Conservation (phyloP, 1,140 invertebrate genomes). For the Drosophila miranda region DNA sequence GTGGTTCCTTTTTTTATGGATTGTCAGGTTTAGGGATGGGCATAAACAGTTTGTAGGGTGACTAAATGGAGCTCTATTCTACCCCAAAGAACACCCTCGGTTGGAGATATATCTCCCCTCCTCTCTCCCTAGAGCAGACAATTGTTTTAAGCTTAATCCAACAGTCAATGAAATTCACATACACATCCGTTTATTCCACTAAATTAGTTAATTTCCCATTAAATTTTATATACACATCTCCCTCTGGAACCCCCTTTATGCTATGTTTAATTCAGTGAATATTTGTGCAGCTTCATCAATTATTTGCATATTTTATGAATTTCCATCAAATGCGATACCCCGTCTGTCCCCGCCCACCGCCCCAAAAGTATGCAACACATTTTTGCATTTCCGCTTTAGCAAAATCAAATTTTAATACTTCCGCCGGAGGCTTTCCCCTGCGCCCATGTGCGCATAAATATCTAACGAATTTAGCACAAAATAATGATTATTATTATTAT, state of each 20-base stretch:
- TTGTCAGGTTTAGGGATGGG: slow-evolving; percentile 5
- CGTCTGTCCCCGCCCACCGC: neutral
- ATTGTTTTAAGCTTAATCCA: too few relatives aligned
- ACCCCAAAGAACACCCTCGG: too few relatives aligned
- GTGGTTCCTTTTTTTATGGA: slow-evolving; percentile 10
- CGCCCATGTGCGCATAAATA: slow-evolving; percentile 43
- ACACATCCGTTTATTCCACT: too few relatives aligned
- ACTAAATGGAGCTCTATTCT: too few relatives aligned
- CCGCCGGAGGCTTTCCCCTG: slow-evolving; percentile 2
- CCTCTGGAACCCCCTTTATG: neutral
- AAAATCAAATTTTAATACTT: slow-evolving; percentile 44
- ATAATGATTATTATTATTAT: slow-evolving; percentile 72
- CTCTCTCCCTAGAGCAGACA: too few relatives aligned
- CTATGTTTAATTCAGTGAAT: slow-evolving; percentile 5
- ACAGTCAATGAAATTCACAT: too few relatives aligned
- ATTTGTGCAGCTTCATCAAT: slow-evolving; percentile 21
- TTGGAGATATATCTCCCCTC: too few relatives aligned
- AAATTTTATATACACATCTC: too few relatives aligned
- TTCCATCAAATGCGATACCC: slow-evolving; percentile 12
- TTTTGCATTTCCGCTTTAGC: slow-evolving; percentile 48
- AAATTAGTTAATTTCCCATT: too few relatives aligned
- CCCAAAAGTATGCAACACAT: slow-evolving; percentile 12
- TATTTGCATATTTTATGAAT: slow-evolving; percentile 43
- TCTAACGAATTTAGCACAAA: slow-evolving; percentile 72
- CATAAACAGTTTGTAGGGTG: slow-evolving; percentile 11